Conservation (phyloP, 1,140 invertebrate species). For the Ganaspis sp. region DNA sequence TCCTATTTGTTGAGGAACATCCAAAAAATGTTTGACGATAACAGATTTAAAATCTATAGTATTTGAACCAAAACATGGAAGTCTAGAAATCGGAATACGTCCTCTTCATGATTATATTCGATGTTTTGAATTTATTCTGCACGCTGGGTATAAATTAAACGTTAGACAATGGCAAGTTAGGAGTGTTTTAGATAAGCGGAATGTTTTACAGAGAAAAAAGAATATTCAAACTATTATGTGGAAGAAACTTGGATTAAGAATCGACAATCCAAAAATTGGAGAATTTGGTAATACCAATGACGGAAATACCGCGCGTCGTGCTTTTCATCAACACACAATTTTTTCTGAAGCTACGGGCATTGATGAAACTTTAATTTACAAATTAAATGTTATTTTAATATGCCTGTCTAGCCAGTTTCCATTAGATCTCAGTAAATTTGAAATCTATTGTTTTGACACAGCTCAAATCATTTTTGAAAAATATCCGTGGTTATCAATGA, state of each 20-base stretch:
- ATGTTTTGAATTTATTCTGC: constrained; percentile 21
- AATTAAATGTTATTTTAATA: too few relatives aligned
- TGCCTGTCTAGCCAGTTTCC: not conserved
- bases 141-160: not conserved
- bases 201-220: not conserved
- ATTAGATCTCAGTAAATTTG: not conserved
- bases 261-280: not conserved
- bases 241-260: not conserved
- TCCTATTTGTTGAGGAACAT: constrained; percentile 6
- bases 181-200: not conserved
- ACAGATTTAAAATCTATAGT: not conserved
- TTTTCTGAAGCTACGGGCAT: not conserved
- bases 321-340: not conserved
- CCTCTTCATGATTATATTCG: constrained; percentile 11
- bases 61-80: not conserved
- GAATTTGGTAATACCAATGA: not conserved
- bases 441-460: not conserved
- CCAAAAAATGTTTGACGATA: constrained; percentile 6
- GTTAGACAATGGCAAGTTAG: constrained; percentile 2
- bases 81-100: constrained; percentile 4
- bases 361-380: not conserved
- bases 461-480: too few relatives aligned
- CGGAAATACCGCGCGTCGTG: not conserved
- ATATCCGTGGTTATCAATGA: constrained; percentile 13
- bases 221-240: constrained; percentile 17